These are phyloP conservation scores for Poeciliopsis occidentalis DNA, from an alignment of 2,113 vertebrate species.

Conservation along the genomic window DNA sequence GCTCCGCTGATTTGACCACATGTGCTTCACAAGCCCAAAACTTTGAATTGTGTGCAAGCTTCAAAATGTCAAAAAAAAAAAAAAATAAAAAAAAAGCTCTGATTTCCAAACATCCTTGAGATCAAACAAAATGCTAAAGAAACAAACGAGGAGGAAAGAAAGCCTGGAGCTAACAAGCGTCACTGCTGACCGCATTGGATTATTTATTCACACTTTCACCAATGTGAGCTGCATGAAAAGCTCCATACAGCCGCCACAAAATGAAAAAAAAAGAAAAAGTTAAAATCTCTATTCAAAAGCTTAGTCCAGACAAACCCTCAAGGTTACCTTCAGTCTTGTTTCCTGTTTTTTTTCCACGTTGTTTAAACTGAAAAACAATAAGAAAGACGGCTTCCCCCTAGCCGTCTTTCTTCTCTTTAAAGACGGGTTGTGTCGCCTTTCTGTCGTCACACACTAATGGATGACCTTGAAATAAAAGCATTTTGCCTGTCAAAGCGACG, in stretches of 20 bases:
- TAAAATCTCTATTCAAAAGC: neutral
- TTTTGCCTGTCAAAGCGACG: slow-evolving; percentile 56
- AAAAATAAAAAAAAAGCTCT: too few species aligned
- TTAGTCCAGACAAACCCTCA: neutral
- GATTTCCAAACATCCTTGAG: neutral
- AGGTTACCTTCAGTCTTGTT: neutral
- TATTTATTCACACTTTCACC: neutral
- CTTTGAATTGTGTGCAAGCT: too few species aligned
- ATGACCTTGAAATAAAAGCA: slow-evolving; percentile 67
- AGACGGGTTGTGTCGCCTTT: slow-evolving; percentile 51
- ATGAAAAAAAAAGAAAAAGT: too few species aligned
- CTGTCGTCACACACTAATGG: slow-evolving; percentile 36
- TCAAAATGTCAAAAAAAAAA: too few species aligned
- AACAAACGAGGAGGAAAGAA: neutral
- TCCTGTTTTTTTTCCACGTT: neutral
- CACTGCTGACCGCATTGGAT: neutral
- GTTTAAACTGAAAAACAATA: slow-evolving; percentile 9
- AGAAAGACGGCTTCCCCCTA: slow-evolving; percentile 3
- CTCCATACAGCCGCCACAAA: neutral
- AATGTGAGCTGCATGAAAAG: neutral
- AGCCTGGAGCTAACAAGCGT: neutral
- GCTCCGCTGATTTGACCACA: too few species aligned
- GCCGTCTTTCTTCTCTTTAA: slow-evolving; percentile 41
- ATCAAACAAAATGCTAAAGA: neutral
- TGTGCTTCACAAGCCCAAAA: too few species aligned